These are phyloP conservation scores for Trichomycterus rosablanca DNA, from an alignment of 2,113 vertebrate genomes.

Conservation along the genomic window DNA sequence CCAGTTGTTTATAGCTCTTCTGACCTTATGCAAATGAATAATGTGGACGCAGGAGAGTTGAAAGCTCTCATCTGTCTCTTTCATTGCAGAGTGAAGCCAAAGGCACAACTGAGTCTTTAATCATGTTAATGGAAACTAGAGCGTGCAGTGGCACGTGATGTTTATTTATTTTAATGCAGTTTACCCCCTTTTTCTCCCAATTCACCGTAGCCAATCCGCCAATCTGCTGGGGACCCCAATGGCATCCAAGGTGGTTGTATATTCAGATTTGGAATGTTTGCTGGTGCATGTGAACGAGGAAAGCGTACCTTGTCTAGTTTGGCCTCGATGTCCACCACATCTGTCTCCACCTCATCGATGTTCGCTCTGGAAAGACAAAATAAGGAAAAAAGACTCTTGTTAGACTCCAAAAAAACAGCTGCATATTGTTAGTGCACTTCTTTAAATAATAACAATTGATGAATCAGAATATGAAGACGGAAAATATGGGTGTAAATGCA, in stretches of 20 bases:
- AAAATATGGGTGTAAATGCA: too few relatives aligned
- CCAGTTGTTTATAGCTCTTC: neutral
- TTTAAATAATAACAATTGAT: too few relatives aligned
- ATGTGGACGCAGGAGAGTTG: neutral
- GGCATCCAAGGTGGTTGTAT: too few relatives aligned
- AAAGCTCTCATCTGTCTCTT: neutral
- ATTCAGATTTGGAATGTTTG: too few relatives aligned
- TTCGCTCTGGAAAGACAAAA: slow-evolving; percentile 76
- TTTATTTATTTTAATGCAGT: too few relatives aligned
- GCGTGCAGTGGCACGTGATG: too few relatives aligned
- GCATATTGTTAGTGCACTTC: too few relatives aligned
- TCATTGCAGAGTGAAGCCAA: neutral
- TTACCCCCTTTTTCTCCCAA: too few relatives aligned
- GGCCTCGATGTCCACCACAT: slow-evolving; percentile 90
- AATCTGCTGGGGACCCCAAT: too few relatives aligned
- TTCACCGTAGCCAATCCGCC: too few relatives aligned
- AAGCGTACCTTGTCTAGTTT: slow-evolving; percentile 92
- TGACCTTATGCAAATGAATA: neutral
- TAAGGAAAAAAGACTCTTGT: slow-evolving; percentile 35
- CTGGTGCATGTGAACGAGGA: neutral
- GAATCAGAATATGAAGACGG: too few relatives aligned
- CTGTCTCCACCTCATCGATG: slow-evolving; percentile 94
- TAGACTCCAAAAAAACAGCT: neutral
- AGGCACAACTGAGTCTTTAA: slow-evolving; percentile 9
- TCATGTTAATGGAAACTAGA: slow-evolving; percentile 15